These are phyloP conservation scores for Garrulus glandarius DNA, from an alignment of 2,797 vertebrate species.

Conservation along the genomic window DNA sequence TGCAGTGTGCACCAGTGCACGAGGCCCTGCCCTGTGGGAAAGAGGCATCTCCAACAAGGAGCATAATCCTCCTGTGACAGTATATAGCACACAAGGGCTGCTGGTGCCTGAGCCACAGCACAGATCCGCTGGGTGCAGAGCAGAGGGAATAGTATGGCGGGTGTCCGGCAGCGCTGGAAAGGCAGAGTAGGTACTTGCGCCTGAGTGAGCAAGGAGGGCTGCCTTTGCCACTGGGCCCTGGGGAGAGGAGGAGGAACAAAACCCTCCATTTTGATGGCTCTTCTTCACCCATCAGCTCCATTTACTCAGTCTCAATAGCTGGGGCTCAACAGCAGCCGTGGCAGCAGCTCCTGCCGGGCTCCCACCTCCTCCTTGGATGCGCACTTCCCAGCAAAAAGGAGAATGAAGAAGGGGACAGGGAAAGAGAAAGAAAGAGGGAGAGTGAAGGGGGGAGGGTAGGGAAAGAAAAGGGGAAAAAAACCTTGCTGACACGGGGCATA, in stretches of 20 bases:
- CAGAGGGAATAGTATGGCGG: fast-evolving
- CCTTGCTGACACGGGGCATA: constrained; percentile 99
- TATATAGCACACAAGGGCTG: not conserved
- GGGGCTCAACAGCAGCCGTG: constrained; percentile 46
- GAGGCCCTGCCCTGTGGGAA: not conserved
- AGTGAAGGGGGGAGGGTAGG: constrained; percentile 73
- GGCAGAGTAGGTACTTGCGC: not conserved
- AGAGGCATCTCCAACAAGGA: fast-evolving
- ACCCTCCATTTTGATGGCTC: constrained; percentile 71
- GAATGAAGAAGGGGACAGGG: constrained; percentile 69
- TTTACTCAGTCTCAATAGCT: constrained; percentile 80
- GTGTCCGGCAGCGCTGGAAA: fast-evolving
- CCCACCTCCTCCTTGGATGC: constrained; percentile 72
- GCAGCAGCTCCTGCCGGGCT: constrained; percentile 57
- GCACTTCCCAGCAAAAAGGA: constrained; percentile 76
- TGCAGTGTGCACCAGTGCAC: fast-evolving
- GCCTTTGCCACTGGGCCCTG: not conserved
- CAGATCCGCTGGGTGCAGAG: fast-evolving
- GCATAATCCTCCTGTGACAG: not conserved
- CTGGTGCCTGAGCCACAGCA: not conserved
- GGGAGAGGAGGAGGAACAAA: constrained; percentile 65
- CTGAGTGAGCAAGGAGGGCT: not conserved
- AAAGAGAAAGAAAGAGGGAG: constrained; percentile 58
- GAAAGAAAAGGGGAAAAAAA: constrained; percentile 70
- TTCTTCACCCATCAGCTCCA: constrained; percentile 78